Conservation (phyloP, 2,888 invertebrate species). For the Drosophila neotestacea region DNA sequence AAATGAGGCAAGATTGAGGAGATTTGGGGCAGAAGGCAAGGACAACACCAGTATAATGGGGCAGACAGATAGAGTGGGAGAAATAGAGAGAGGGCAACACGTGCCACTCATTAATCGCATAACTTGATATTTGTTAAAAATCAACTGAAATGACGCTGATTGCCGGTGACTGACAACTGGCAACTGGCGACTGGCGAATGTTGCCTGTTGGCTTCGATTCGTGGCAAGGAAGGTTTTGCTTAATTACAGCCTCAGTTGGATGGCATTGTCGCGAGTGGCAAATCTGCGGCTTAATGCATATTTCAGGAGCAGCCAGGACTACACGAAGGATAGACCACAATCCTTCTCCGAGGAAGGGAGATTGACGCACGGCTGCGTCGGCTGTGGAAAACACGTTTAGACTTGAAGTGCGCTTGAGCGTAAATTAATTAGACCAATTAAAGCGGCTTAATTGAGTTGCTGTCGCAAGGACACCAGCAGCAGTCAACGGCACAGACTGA, state of each 20-base stretch:
- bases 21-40: slow-evolving; percentile 4
- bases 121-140: slow-evolving; percentile 73
- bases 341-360: slow-evolving; percentile 49
- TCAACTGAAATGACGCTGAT: slow-evolving; percentile 49
- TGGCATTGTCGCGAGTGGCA: slow-evolving; percentile 58
- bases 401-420: slow-evolving; percentile 81
- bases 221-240: slow-evolving; percentile 27
- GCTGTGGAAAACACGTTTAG: slow-evolving; percentile 76
- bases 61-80: neutral
- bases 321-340: slow-evolving; percentile 43
- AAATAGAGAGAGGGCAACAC: slow-evolving; percentile 49
- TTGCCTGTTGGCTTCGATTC: neutral
- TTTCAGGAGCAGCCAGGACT: slow-evolving; percentile 46
- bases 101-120: slow-evolving; percentile 83
- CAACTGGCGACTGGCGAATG: slow-evolving; percentile 35
- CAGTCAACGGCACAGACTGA: slow-evolving; percentile 33
- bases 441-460: slow-evolving; percentile 84
- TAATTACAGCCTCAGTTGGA: slow-evolving; percentile 62
- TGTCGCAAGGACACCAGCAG: slow-evolving; percentile 53
- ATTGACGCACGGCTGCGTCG: slow-evolving; percentile 44
- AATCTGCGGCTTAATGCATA: slow-evolving; percentile 77
- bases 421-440: slow-evolving; percentile 85
- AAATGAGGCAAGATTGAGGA: slow-evolving; percentile 3
- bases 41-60: neutral
- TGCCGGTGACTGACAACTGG: slow-evolving; percentile 38